Evolutionary conservation across 2,888 invertebrate species (phyloP), one percentile per base, ranked within the genome.

Genomic region (Melipona bicolor): DNA sequence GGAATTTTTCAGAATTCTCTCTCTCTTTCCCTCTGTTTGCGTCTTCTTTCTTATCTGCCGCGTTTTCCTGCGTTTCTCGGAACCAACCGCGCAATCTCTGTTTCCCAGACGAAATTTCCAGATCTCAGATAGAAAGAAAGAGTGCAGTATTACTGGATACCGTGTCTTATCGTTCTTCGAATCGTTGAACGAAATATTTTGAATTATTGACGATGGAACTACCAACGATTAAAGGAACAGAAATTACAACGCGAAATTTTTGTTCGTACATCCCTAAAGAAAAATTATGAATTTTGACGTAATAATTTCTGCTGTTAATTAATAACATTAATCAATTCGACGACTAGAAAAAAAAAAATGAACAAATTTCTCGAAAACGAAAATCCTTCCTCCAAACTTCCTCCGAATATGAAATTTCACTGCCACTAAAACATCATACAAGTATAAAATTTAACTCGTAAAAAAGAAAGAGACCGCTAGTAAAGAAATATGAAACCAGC

Each of bases 1-100:
- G 80, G 56, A 68, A 69, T 69, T 82, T 69, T 81, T 62, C 24
- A 4, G 43, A 43, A 43, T 3, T 27, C 3, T 24, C 5, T 4
- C 27, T 21, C 6, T 17, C 11, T 1, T 3, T 2, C 19, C 27
- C 24, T n/a, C 21, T 4, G 54, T 32, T 54, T 69, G 43, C 43
- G 43, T 43, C 9, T 43, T 9, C 43, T 43, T 43, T 19, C 36
- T n/a, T 65, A n/a, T n/a, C 15, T 15, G 15, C 4, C n/a, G 19
- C n/a, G 19, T 64, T 24, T 27, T 9, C 11, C 1, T 0, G 49
- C 13, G 6, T 32, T 61, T 50, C 61, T 13, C 6, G 49, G 27
- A n/a, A 72, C 21, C 24, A 24, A 19, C 59, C n/a, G 32, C 32
- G 36, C 43, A 21, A 19, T 4, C 9, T 27, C 50, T 15, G 15